A percentile compares a stretch with the other conserved stretches of the same genome.
These are phyloP conservation scores for Leptodactylus fallax DNA, from an alignment of 2,797 vertebrate species.

Conservation along the genomic window DNA sequence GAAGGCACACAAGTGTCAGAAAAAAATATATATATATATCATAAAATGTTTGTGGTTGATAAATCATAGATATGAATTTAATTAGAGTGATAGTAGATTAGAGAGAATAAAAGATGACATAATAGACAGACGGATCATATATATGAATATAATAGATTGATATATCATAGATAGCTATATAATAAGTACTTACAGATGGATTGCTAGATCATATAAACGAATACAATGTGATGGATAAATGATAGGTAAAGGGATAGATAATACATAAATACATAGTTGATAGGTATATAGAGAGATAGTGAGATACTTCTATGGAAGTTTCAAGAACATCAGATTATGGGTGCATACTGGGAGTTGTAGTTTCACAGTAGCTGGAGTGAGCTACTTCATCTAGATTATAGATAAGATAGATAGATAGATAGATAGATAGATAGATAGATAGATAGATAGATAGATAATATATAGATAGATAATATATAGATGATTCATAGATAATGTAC, in stretches of 20 bases:
- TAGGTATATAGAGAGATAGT: background rate
- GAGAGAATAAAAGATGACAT: too few relatives aligned
- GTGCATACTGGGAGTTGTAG: too few relatives aligned
- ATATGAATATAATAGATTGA: too few relatives aligned
- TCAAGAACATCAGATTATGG: too few relatives aligned
- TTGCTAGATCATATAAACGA: background rate
- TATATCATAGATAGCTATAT: background rate
- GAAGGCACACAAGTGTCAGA: too few relatives aligned
- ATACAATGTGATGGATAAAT: background rate
- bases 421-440: background rate
- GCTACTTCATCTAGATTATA: background rate
- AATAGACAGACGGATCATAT: too few relatives aligned
- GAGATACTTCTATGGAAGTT: background rate
- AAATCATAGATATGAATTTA: too few relatives aligned
- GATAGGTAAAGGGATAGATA: background rate
- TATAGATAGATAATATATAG: too few relatives aligned
- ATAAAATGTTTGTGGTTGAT: too few relatives aligned
- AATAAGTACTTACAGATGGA: background rate
- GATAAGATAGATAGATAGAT: conserved; percentile 15
- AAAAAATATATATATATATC: too few relatives aligned
- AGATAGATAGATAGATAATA: background rate
- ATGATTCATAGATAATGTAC: background rate
- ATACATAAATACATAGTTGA: background rate
- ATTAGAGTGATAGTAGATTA: too few relatives aligned
- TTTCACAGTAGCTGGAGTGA: too few relatives aligned